Conservation (phyloP, 2,797 vertebrate species). For the Kryptopterus vitreolus region DNA sequence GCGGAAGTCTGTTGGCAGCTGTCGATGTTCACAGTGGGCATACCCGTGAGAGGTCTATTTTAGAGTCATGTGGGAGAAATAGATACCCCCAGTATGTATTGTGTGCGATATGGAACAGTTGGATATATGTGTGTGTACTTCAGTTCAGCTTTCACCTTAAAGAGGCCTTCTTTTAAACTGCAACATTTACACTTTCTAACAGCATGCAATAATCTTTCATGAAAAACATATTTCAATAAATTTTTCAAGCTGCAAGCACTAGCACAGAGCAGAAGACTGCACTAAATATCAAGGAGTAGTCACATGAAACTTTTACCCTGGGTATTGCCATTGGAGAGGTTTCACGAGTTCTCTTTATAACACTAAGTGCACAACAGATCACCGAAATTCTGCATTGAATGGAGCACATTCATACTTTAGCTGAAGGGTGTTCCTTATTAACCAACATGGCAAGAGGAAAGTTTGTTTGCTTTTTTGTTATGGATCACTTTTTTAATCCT, state of each 20-base stretch:
- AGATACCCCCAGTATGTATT: slow-evolving; percentile 42
- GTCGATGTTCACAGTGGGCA: slow-evolving; percentile 45
- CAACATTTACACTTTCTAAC: not conserved
- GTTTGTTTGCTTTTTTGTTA: not conserved
- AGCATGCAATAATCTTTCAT: not conserved
- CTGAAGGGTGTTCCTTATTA: not conserved
- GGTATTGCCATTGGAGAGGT: slow-evolving; percentile 10
- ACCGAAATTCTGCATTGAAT: slow-evolving; percentile 7
- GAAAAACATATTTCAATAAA: not conserved
- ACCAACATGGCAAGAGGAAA: not conserved
- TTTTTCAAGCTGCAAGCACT: not conserved
- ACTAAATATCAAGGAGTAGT: not conserved
- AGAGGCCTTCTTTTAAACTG: slow-evolving; percentile 6
- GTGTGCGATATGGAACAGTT: slow-evolving; percentile 47
- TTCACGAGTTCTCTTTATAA: not conserved
- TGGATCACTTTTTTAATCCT: not conserved
- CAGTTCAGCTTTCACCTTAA: slow-evolving; percentile 4
- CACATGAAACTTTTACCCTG: slow-evolving; percentile 24
- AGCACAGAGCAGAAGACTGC: not conserved
- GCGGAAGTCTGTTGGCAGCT: slow-evolving; percentile 45
- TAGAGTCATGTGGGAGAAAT: slow-evolving; percentile 50
- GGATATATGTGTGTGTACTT: slow-evolving; percentile 8
- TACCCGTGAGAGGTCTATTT: slow-evolving; percentile 50
- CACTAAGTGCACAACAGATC: not conserved
- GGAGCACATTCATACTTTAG: slow-evolving; percentile 1